These are phyloP conservation scores for Hypotaenidia philippensis DNA, from an alignment of 2,797 vertebrate genomes.

Conservation along the genomic window DNA sequence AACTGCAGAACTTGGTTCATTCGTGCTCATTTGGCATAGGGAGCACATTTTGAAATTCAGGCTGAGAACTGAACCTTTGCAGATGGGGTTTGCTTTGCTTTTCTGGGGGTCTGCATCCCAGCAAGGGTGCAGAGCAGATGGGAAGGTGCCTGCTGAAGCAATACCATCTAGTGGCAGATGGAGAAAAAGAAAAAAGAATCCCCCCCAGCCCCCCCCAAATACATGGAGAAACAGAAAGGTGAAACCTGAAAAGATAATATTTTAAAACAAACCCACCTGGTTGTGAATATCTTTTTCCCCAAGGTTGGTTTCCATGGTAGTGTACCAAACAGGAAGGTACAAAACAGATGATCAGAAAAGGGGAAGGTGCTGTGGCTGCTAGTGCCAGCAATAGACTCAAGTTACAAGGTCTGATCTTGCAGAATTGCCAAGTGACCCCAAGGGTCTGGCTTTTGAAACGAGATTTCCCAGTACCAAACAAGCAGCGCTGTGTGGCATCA, in stretches of 20 bases:
- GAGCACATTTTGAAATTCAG: background rate
- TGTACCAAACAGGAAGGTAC: background rate
- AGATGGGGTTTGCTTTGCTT: background rate
- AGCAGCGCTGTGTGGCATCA: background rate
- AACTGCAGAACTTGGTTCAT: background rate
- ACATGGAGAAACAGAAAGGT: background rate
- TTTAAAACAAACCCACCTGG: background rate
- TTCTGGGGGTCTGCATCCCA: background rate
- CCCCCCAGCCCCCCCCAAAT: too few species aligned
- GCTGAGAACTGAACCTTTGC: background rate
- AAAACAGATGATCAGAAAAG: background rate
- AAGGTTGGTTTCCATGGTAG: background rate
- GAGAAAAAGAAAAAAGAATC: background rate
- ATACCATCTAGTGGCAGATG: constrained; percentile 48
- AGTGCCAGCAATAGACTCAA: background rate
- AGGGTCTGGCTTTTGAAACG: background rate
- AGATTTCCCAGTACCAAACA: background rate
- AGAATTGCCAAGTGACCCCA: background rate
- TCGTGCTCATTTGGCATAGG: background rate
- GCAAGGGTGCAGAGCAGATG: background rate
- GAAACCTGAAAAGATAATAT: background rate
- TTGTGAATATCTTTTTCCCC: background rate
- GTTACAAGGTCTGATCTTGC: background rate
- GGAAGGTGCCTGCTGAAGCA: background rate
- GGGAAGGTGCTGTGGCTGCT: background rate